Evolutionary conservation across 2,888 invertebrate genomes (phyloP), one percentile per base, ranked within the genome.

Genomic region (Ferrisia virgata): DNA sequence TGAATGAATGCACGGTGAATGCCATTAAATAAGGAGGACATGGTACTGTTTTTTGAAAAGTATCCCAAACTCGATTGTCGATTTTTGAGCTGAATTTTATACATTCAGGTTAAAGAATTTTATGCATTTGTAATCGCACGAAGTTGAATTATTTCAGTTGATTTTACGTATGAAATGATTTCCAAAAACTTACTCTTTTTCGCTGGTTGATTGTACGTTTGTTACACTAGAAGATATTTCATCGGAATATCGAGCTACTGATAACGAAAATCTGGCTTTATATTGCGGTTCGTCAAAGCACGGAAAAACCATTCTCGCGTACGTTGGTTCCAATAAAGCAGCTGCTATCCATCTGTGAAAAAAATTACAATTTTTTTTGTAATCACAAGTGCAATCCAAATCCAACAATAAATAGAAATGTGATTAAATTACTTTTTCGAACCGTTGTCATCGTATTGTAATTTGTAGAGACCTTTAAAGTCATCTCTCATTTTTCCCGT

Each of bases 251-350:
- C 93, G 91, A 5, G 90, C 90, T 81, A 96, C 91, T 82, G 91
- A 92, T 28, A 96, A 91, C 6, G 91, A 91, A 86, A 95, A 96
- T 39, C 89, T 91, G 0, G 96, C 94, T 88, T 96, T 95, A 87
- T 94, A 93, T 18, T 91, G 90, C 1, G 96, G 96, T 86, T 96
- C 95, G 87, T 96, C 96, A 87, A 95, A 95, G 88, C 96, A 96
- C 5, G 96, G 96, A 88, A 96, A 96, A 0, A 94, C 95, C 87
- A 93, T 91, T 58, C 95, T 91, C 0, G 95, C 95, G 87, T 94
- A 92, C 0, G 93, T 93, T 0, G 94, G 92, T 85, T 95, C 93
- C 87, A 95, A 95, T 87, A 95, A 95, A 0, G 95, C 95, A 6
- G 93, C 92, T 0, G 91, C 93, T 88, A 95, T 90, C 92, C 92